phyloP scores from a whole-genome alignment of 2,797 vertebrate species.

The Fringilla coelebs region DNA sequence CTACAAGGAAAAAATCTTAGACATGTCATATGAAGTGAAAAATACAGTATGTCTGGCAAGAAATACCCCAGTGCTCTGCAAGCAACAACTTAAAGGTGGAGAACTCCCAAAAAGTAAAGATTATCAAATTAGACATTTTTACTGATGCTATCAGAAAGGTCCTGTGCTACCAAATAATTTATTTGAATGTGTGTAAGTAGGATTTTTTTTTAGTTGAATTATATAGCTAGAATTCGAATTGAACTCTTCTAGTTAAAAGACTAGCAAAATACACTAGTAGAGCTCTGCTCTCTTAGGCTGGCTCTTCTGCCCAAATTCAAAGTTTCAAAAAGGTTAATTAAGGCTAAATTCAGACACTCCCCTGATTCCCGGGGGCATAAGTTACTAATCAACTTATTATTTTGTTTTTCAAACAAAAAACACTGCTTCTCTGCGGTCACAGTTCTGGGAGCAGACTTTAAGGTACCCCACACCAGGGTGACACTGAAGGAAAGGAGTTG shows the following conservation, averaged over 20 bases:
- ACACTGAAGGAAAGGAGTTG: neutral
- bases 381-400: accelerated
- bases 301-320: neutral
- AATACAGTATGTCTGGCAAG: neutral
- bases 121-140: neutral
- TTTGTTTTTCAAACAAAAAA: neutral
- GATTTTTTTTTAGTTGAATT: neutral
- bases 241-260: neutral
- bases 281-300: neutral
- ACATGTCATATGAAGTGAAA: neutral
- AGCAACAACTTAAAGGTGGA: neutral
- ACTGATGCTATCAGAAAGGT: neutral
- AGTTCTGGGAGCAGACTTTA: neutral
- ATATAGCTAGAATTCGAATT: neutral
- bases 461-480: accelerated
- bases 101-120: neutral
- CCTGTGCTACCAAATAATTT: neutral
- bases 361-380: neutral
- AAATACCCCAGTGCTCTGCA: neutral
- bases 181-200: neutral
- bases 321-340: neutral
- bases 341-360: neutral
- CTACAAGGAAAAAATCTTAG: neutral
- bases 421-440: neutral
- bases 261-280: neutral